Evolutionary conservation across 2,113 vertebrate species (phyloP).

Genomic region (Copsychus sechellarum): DNA sequence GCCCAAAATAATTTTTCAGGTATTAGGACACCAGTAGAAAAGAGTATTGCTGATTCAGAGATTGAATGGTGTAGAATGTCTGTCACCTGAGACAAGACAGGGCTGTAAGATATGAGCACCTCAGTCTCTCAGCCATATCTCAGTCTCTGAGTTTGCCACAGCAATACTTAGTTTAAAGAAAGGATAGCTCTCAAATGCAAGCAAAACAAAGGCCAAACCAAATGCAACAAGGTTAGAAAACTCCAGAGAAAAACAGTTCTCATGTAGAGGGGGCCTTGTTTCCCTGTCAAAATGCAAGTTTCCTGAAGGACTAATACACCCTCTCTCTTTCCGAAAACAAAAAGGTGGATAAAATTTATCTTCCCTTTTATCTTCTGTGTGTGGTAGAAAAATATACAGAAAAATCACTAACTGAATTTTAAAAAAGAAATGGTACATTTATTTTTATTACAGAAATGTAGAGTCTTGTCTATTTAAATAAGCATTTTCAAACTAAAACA

Average conservation of each 20-base stretch:
- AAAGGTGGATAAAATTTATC: neutral
- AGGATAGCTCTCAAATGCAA: neutral
- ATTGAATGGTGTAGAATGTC: neutral
- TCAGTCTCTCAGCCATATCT: neutral
- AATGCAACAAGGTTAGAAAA: neutral
- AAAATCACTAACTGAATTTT: neutral
- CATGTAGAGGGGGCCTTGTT: neutral
- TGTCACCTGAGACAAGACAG: neutral
- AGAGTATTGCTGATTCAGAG: neutral
- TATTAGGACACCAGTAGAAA: neutral
- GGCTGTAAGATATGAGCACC: neutral
- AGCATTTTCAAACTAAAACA: neutral
- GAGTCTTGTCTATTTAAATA: neutral
- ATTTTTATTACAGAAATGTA: neutral
- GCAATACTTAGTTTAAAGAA: neutral
- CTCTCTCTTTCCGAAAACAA: neutral
- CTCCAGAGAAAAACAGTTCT: neutral
- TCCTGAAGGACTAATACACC: neutral
- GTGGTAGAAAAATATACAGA: neutral
- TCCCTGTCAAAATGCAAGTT: neutral
- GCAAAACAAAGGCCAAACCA: neutral
- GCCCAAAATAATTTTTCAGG: neutral
- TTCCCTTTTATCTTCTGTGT: neutral
- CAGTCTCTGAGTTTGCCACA: neutral
- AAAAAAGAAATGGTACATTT: neutral